These are phyloP conservation scores for Lophotriccus pileatus DNA, from an alignment of 2,797 vertebrate species.

Conservation along the genomic window DNA sequence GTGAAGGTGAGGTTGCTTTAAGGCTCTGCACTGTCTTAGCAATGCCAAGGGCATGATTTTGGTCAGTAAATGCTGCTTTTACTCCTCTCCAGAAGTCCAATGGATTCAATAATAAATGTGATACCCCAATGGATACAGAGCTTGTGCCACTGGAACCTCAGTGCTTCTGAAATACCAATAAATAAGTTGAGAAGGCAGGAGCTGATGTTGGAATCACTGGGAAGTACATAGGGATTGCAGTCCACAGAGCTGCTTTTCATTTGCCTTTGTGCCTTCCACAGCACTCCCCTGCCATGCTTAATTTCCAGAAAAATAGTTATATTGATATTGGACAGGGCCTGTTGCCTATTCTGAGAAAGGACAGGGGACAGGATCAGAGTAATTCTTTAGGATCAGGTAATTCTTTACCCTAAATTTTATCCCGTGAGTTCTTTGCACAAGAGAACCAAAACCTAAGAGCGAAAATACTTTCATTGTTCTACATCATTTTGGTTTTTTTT, in stretches of 20 bases:
- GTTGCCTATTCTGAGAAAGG: not conserved
- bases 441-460: not conserved
- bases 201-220: not conserved
- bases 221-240: accelerated
- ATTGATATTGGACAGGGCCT: not conserved
- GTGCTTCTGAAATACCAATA: not conserved
- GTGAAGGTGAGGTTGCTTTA: not conserved
- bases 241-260: not conserved
- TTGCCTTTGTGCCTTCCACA: not conserved
- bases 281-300: not conserved
- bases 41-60: not conserved
- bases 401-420: not conserved
- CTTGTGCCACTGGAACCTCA: not conserved
- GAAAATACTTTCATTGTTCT: not conserved
- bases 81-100: not conserved
- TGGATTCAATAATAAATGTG: accelerated
- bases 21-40: not conserved
- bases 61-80: not conserved
- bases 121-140: accelerated
- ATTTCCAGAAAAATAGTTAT: not conserved
- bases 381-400: not conserved
- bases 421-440: accelerated
- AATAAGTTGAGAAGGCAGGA: not conserved
- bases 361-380: not conserved
- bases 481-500: accelerated